Conservation (phyloP, 1,140 invertebrate species). For the Leptopilina clavipes region DNA sequence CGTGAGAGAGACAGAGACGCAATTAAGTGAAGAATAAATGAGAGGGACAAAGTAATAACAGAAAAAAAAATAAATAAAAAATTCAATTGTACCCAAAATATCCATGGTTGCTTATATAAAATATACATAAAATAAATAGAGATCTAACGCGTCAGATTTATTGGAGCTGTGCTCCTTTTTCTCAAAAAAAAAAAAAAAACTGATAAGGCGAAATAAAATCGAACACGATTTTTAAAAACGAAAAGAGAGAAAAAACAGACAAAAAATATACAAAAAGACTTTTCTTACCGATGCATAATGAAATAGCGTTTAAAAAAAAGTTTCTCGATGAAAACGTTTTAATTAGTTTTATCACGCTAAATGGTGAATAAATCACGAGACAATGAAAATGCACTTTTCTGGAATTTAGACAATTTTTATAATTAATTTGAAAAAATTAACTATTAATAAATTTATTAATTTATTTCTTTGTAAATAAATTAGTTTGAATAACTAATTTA, state of each 20-base stretch:
- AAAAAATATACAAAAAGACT: too few species aligned
- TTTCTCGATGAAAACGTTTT: too few species aligned
- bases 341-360: too few species aligned
- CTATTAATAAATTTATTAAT: too few species aligned
- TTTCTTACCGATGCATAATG: slow-evolving; percentile 72
- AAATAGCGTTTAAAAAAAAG: background rate
- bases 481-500: too few species aligned
- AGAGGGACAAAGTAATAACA: slow-evolving; percentile 52
- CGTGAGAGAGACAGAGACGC: slow-evolving; percentile 39
- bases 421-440: too few species aligned
- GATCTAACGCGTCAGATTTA: slow-evolving; percentile 73
- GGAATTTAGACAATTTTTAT: too few species aligned
- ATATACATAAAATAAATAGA: slow-evolving; percentile 74
- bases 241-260: too few species aligned
- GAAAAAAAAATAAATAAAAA: slow-evolving; percentile 40
- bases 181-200: slow-evolving; percentile 64
- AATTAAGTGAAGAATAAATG: slow-evolving; percentile 40
- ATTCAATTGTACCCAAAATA: slow-evolving; percentile 74
- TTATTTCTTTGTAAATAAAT: too few species aligned
- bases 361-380: too few species aligned
- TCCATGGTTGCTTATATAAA: slow-evolving; percentile 73
- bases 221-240: too few species aligned
- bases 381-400: too few species aligned
- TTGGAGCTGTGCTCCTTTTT: slow-evolving; percentile 74
- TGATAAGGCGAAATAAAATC: background rate